Base-by-base conservation (phyloP, 2,888 invertebrate species). In the Azorinus chamasolen region DNA sequence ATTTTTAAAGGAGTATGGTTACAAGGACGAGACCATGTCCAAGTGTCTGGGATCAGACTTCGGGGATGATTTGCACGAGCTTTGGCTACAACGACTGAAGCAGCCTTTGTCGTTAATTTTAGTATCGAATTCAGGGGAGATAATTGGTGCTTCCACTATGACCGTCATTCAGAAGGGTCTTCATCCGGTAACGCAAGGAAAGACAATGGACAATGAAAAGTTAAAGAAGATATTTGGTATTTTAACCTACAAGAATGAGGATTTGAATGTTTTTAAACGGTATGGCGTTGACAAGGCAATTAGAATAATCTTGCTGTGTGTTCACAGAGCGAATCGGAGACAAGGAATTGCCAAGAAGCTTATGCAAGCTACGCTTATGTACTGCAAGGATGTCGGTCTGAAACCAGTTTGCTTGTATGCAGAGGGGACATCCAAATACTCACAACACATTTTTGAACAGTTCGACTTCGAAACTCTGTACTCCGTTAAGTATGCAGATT, bases 391-490 rank as follows among this genome's bases (percentile, higher is more conserved):
- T 4, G 22, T 65, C 20, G 73, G 65, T 20, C n/a, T 43, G 5
- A 61, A 61, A n/a, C 27, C 45, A 1, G 24, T 39, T 5, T 73
- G 73, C 46, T 32, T 74, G 1, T 51, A 43, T n/a, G 74, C 57
- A 1, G 68, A 68, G 37, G 68, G 45, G 8, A 53, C 74, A 2
- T 68, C 68, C 1, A 51, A 45, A 2, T 18, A 24, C 32, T 55
- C 74, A 4, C 74, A 74, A n/a, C 39, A 51, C 18, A 53, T 74
- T 10, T 68, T 51, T 39, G 74, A 74, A 16, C 68, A 68, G 39
- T 46, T 51, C 14, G 48, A 16, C 0, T 74, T 74, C 39, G 68
- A 57, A 20, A 43, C 55, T 2, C 22, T 74, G 8, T 58, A 68
- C 37, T 27, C 46, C 14, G 20, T 68, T 6, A 37, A n/a, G 0